These are phyloP conservation scores for Drosophila recens DNA, from an alignment of 2,888 invertebrate species.

Conservation along the genomic window DNA sequence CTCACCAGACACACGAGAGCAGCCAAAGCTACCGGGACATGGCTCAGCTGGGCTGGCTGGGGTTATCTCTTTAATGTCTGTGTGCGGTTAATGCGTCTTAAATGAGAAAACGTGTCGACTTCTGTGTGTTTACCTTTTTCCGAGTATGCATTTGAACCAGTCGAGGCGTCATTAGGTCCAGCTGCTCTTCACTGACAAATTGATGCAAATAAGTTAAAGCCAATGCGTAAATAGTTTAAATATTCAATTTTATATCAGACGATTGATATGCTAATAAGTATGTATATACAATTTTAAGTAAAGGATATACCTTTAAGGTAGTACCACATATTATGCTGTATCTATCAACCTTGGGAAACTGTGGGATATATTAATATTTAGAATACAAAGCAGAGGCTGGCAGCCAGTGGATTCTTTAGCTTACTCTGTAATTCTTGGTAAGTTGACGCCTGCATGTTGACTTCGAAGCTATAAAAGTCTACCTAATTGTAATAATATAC, in stretches of 20 bases:
- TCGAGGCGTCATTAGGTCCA: conserved; percentile 51
- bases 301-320: background rate
- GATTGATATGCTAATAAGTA: background rate
- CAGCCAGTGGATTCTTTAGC: no score
- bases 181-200: conserved; percentile 32
- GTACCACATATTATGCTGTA: background rate
- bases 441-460: no score
- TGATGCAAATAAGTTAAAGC: conserved; percentile 34
- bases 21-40: conserved; percentile 37
- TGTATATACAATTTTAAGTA: background rate
- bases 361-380: background rate
- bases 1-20: conserved; percentile 49
- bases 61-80: conserved; percentile 17
- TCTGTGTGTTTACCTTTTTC: conserved; percentile 45
- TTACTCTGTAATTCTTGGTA: no score
- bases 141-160: conserved; percentile 42
- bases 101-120: conserved; percentile 74
- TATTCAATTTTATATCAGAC: background rate
- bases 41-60: conserved; percentile 28
- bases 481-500: no score
- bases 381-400: no score
- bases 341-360: background rate
- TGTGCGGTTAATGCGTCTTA: conserved; percentile 67
- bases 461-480: no score
- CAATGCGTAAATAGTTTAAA: conserved; percentile 17